A percentile compares a stretch with the other conserved stretches of the same genome.
Conservation (phyloP, 2,113 vertebrate species). For the Xiphophorus maculatus region DNA sequence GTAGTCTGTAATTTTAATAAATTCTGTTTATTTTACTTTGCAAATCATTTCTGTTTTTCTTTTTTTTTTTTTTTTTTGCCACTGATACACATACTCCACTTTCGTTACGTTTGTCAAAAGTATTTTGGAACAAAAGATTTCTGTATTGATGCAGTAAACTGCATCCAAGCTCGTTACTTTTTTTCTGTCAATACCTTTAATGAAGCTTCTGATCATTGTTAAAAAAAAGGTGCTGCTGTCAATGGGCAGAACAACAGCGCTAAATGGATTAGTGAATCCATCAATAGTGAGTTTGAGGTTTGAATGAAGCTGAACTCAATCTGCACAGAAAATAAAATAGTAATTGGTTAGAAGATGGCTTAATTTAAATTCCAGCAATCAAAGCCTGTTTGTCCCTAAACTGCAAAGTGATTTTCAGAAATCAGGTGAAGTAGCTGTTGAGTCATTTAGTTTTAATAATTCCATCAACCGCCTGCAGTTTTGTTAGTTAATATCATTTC, state of each 20-base stretch:
- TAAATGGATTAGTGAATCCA: background rate
- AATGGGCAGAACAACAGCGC: background rate
- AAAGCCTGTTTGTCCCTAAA: background rate
- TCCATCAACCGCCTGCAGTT: constrained; percentile 36
- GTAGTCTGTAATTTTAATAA: too few species aligned
- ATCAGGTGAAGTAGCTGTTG: constrained; percentile 29
- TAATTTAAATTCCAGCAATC: background rate
- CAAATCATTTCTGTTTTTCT: too few species aligned
- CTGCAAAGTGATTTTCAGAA: background rate
- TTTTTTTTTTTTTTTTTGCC: too few species aligned
- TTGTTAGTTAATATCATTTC: constrained; percentile 33
- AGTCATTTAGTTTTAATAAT: constrained; percentile 34
- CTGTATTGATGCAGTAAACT: background rate
- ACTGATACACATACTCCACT: background rate
- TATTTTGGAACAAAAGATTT: background rate
- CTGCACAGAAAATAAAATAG: background rate
- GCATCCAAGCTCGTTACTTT: background rate
- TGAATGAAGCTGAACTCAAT: background rate
- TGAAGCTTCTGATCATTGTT: background rate
- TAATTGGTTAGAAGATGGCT: background rate
- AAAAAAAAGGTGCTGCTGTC: background rate
- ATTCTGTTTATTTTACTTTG: too few species aligned
- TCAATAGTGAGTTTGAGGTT: background rate
- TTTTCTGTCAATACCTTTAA: constrained; percentile 1
- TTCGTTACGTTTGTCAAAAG: background rate